These are phyloP conservation scores for Diplogasteroides magnus DNA, from an alignment of 1,140 invertebrate genomes.

Conservation along the genomic window DNA sequence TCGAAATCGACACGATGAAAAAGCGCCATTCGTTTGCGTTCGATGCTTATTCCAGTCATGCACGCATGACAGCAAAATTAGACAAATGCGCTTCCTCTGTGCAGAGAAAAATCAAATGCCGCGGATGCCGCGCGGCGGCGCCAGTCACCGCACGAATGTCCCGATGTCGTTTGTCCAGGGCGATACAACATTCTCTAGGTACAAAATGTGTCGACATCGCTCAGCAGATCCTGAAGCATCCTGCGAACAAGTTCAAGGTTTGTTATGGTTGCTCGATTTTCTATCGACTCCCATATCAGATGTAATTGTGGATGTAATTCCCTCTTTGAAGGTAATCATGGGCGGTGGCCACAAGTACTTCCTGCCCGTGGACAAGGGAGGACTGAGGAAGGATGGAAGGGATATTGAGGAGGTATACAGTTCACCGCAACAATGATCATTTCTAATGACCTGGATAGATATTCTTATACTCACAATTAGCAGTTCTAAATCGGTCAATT, in stretches of 20 bases:
- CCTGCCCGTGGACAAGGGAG: conserved; percentile 5
- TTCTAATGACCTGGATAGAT: too few species aligned
- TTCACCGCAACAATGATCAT: too few species aligned
- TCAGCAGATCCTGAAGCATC: conserved; percentile 69
- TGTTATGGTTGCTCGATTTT: not conserved
- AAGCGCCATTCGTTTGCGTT: too few species aligned
- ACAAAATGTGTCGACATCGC: conserved; percentile 64
- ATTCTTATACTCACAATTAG: too few species aligned
- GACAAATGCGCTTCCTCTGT: too few species aligned
- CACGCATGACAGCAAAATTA: too few species aligned
- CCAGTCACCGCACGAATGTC: too few species aligned
- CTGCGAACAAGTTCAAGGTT: conserved; percentile 71
- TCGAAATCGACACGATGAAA: too few species aligned
- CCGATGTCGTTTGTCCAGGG: conserved; percentile 35
- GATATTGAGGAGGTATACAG: not conserved
- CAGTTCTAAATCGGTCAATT: too few species aligned
- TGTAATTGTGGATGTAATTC: not conserved
- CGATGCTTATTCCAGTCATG: too few species aligned
- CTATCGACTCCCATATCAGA: not conserved
- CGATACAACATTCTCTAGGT: conserved; percentile 21
- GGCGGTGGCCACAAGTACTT: conserved; percentile 12
- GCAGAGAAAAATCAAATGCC: too few species aligned
- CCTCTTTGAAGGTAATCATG: conserved; percentile 12
- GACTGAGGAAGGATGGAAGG: conserved; percentile 4
- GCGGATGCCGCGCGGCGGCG: too few species aligned